Evolutionary conservation across 2,113 vertebrate species (phyloP), one percentile per base, ranked within the genome.

Genomic region (Cyanoliseus patagonus): DNA sequence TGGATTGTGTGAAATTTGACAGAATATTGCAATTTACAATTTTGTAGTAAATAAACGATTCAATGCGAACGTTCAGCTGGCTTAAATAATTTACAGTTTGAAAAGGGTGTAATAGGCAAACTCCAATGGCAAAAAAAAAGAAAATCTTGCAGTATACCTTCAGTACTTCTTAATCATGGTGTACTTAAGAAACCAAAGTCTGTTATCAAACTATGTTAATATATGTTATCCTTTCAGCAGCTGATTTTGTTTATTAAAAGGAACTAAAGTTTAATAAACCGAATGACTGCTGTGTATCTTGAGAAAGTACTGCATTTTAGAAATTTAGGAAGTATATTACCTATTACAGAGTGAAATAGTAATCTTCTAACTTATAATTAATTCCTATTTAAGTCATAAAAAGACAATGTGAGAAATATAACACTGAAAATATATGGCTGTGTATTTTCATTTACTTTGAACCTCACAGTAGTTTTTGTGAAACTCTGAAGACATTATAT

Each of bases 21-120:
- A 88, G 95, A 90, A 92, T 82, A 94, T 79, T 95, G 69, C 90
- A 92, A 92, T 93, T 94, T 95, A 93, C 82, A 95, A 73, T 95
- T 95, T 94, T 52, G 91, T 17, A 72, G 39, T 88, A 97, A 97
- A 95, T 93, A 92, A 96, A 95, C 92, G 90, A 95, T 94, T 96
- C 49, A 96, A 83, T 44, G 57, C 6, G 79, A 92, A 94, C 31
- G 33, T 92, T 91, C 91, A 94, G 92, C 86, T 69, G 64, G 49
- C 17, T 41, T 96, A 81, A 97, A 97, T 92, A 96, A 96, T 97
- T 96, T 92, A 97, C 83, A 70, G 16, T 49, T 73, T 96, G 52
- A 95, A 97, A 95, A 96, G 61, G 37, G 66, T 94, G 61, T 81
- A 83, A 93, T 64, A 87, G 93, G 46, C 30, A 92, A 94, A 83